These are phyloP conservation scores for Cheiracanthium punctorium DNA, from an alignment of 2,888 invertebrate species.

Conservation along the genomic window DNA sequence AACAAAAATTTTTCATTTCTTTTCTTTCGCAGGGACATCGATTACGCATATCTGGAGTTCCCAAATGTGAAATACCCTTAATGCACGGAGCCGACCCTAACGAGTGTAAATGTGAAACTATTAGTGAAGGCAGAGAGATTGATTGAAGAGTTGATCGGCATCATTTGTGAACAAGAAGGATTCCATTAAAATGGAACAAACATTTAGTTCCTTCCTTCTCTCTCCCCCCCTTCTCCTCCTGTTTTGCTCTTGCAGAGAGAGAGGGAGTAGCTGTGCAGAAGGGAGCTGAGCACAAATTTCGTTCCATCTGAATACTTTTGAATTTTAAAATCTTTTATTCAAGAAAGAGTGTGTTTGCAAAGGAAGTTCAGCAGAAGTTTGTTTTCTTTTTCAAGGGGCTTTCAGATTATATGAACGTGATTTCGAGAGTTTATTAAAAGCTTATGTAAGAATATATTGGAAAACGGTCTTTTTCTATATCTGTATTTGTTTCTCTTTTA, in stretches of 20 bases:
- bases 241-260: conserved; percentile 34
- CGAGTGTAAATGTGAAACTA: conserved; percentile 45
- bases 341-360: not conserved
- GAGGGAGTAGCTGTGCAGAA: too few species aligned
- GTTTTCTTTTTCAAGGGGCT: not conserved
- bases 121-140: conserved; percentile 5
- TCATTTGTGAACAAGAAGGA: conserved; percentile 70
- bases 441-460: too few species aligned
- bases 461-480: too few species aligned
- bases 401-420: too few species aligned
- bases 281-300: conserved; percentile 36
- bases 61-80: not conserved
- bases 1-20: not conserved
- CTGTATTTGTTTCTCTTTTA: too few species aligned
- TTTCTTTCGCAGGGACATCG: not conserved
- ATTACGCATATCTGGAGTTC: not conserved
- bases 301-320: not conserved
- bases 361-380: not conserved
- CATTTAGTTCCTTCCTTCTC: conserved; percentile 26
- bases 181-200: conserved; percentile 69
- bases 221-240: not conserved
- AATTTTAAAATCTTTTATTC: not conserved
- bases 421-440: too few species aligned
- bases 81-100: conserved; percentile 12
- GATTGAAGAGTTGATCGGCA: conserved; percentile 54